phyloP scores from a whole-genome alignment of 2,888 invertebrate species.

The Heliconius hortense region DNA sequence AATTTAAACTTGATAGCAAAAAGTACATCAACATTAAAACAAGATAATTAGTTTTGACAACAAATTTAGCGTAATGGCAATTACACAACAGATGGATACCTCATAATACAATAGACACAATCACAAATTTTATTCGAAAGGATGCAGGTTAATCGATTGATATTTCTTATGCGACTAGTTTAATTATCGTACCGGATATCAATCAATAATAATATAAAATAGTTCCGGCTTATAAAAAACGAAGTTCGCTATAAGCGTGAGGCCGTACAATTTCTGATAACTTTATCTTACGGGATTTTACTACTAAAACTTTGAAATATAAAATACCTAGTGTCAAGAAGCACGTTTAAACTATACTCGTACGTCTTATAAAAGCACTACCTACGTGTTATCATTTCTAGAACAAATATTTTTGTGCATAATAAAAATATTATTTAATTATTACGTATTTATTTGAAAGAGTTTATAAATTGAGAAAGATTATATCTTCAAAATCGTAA shows the following conservation, averaged over 20 bases:
- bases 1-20: background rate
- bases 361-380: too few species aligned
- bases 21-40: background rate
- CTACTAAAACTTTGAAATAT: too few species aligned
- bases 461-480: background rate
- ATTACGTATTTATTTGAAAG: background rate
- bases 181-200: constrained; percentile 22
- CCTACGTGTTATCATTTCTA: too few species aligned
- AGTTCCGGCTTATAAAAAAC: background rate
- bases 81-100: constrained; percentile 1
- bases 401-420: too few species aligned
- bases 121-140: constrained; percentile 16
- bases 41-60: background rate
- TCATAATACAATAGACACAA: constrained; percentile 8
- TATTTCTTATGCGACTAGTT: background rate
- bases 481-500: background rate
- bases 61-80: background rate
- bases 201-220: constrained; percentile 25
- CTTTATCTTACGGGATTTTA: background rate
- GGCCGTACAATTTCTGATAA: background rate
- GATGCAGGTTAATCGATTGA: constrained; percentile 25
- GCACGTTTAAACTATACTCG: too few species aligned
- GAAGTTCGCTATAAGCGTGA: background rate
- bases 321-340: too few species aligned
- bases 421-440: too few species aligned